Evolutionary conservation across 2,888 invertebrate genomes (phyloP).

Genomic region (Stramonita haemastoma): DNA sequence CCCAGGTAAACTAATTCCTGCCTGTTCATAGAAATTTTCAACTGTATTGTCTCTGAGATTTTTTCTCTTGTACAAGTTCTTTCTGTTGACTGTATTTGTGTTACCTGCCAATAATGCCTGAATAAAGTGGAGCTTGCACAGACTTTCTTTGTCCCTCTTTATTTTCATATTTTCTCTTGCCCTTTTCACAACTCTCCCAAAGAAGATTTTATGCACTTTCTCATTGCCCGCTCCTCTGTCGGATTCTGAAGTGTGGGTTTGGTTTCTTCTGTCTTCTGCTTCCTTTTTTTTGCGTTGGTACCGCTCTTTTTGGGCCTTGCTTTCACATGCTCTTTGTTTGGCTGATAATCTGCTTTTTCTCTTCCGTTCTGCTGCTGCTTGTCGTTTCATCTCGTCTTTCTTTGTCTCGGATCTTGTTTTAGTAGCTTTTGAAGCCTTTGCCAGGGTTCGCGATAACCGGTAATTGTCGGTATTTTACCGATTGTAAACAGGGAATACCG

Average conservation of each 20-base stretch:
- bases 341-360: no score
- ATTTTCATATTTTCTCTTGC: neutral
- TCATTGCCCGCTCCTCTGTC: neutral
- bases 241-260: slow-evolving; percentile 2
- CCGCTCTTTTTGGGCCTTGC: slow-evolving; percentile 8
- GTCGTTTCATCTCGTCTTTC: neutral
- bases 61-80: neutral
- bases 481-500: no score
- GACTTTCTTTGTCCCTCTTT: neutral
- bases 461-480: no score
- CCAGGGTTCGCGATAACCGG: no score
- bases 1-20: slow-evolving; percentile 10
- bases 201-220: neutral
- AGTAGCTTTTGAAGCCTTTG: neutral
- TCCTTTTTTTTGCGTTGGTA: slow-evolving; percentile 2
- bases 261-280: neutral
- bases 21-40: slow-evolving; percentile 8
- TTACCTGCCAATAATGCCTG: neutral
- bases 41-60: neutral
- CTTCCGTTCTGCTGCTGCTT: no score
- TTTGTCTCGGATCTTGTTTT: neutral
- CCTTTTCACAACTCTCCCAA: neutral
- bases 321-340: neutral
- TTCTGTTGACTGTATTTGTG: neutral
- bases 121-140: neutral